Evolutionary conservation across 2,797 vertebrate genomes (phyloP).

Genomic region (Lerista edwardsae): DNA sequence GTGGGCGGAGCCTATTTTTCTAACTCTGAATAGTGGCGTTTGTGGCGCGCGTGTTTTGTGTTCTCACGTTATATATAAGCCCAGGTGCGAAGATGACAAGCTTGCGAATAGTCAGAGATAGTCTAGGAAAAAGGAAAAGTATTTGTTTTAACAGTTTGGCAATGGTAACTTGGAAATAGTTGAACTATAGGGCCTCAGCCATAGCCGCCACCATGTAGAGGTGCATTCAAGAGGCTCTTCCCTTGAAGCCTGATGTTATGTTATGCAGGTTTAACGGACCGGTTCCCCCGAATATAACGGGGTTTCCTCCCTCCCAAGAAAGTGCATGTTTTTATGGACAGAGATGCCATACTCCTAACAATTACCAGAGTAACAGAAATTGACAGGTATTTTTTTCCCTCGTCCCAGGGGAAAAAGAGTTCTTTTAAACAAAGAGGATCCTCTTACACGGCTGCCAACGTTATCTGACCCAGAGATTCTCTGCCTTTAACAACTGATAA

Average conservation of each 20-base stretch:
- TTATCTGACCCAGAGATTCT: neutral
- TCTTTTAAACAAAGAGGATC: too few species aligned
- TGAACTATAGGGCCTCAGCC: neutral
- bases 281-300: neutral
- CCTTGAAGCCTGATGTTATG: too few species aligned
- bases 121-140: neutral
- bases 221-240: too few species aligned
- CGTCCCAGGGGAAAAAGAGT: accelerated
- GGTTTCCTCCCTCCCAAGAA: neutral
- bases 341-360: neutral
- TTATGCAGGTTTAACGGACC: too few species aligned
- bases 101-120: neutral
- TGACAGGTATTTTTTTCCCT: neutral
- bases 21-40: neutral
- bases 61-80: too few species aligned
- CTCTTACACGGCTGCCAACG: neutral
- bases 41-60: too few species aligned
- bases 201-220: neutral
- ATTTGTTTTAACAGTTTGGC: neutral
- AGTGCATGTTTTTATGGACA: neutral
- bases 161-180: neutral
- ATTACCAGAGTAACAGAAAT: too few species aligned
- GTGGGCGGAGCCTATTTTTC: neutral
- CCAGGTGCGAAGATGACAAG: too few species aligned
- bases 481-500: neutral